Conservation (phyloP, 2,797 vertebrate genomes). For the Eulemur coronatus region DNA sequence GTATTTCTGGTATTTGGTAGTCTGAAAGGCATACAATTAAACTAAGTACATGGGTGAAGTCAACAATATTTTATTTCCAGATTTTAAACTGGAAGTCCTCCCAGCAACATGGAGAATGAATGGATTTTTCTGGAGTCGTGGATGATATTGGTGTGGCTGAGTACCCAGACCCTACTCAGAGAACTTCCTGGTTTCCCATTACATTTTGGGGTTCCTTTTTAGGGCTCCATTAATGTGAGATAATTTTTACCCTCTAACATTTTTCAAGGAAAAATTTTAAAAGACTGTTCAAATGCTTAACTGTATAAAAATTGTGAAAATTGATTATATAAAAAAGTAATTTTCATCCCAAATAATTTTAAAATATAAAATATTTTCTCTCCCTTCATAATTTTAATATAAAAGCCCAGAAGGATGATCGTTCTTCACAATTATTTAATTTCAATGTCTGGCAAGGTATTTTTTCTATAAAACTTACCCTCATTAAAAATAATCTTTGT, state of each 20-base stretch:
- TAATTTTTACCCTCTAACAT: background rate
- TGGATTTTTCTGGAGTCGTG: background rate
- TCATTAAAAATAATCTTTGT: constrained; percentile 7
- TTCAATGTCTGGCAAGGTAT: background rate
- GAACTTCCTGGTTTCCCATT: background rate
- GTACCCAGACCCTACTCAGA: background rate
- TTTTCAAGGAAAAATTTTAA: background rate
- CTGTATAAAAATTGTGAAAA: background rate
- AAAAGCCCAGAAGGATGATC: background rate
- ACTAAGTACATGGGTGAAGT: background rate
- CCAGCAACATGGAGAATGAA: no score
- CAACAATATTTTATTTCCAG: background rate
- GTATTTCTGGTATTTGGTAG: background rate
- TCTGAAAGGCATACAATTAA: background rate
- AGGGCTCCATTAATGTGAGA: background rate
- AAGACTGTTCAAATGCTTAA: background rate
- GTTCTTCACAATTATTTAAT: background rate
- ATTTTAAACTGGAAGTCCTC: background rate
- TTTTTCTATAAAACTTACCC: background rate
- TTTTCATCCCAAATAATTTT: background rate
- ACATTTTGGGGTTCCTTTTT: background rate
- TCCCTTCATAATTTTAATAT: background rate
- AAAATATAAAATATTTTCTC: background rate
- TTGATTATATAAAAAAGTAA: background rate
- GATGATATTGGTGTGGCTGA: background rate